Evolutionary conservation across 1,140 invertebrate genomes (phyloP).

Genomic region (Drosophila lini): DNA sequence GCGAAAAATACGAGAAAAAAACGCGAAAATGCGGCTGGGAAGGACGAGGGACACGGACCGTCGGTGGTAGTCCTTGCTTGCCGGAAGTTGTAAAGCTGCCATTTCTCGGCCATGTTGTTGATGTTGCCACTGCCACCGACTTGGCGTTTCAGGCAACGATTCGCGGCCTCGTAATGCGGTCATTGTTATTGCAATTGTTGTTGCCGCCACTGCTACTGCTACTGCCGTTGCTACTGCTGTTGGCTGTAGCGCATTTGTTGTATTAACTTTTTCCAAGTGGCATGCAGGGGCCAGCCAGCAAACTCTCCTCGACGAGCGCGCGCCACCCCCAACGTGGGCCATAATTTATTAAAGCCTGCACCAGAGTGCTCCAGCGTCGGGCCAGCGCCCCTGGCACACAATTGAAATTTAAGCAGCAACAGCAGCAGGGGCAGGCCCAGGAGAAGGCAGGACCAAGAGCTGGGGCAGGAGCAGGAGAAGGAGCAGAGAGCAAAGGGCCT

Average conservation of each 20-base stretch:
- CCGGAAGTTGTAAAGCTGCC: constrained; percentile 84
- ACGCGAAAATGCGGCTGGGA: constrained; percentile 15
- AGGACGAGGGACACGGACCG: constrained; percentile 1
- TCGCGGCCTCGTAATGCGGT: constrained; percentile 82
- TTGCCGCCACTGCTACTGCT: constrained; percentile 37
- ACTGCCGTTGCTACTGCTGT: constrained; percentile 46
- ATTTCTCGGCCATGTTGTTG: constrained; percentile 77
- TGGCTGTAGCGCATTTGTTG: constrained; percentile 71
- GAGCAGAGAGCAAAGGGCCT: constrained; percentile 31
- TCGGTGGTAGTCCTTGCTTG: constrained; percentile 58
- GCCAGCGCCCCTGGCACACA: constrained; percentile 69
- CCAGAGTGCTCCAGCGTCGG: constrained; percentile 78
- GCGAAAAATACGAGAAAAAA: not conserved
- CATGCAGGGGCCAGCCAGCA: constrained; percentile 56
- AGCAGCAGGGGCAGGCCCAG: constrained; percentile 22
- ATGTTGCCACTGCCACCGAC: constrained; percentile 56
- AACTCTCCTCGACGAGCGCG: constrained; percentile 7
- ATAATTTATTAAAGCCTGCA: constrained; percentile 83
- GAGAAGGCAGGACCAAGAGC: constrained; percentile 1
- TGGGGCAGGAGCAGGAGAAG: not conserved
- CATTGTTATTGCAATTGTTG: constrained; percentile 73
- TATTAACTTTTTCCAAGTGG: constrained; percentile 79
- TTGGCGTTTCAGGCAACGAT: constrained; percentile 71
- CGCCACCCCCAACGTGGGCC: constrained; percentile 39
- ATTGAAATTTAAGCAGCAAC: constrained; percentile 78